A percentile compares a stretch with the other conserved stretches of the same genome.
phyloP scores from a whole-genome alignment of 2,888 invertebrate genomes.

The Cepaea hortensis region DNA sequence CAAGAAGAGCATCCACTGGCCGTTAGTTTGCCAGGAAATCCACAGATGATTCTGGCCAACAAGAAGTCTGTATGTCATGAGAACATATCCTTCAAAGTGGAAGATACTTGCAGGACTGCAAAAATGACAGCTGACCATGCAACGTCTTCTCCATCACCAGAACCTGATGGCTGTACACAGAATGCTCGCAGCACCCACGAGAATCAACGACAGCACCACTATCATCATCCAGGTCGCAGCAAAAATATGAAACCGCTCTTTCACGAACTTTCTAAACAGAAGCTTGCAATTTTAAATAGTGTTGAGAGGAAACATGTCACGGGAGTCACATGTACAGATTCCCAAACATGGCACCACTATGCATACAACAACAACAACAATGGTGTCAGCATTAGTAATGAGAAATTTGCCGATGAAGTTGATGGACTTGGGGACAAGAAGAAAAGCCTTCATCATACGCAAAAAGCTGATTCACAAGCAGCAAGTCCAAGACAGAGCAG shows the following conservation, averaged over 20 bases:
- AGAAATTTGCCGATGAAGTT: constrained; percentile 23
- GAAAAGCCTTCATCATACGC: not conserved
- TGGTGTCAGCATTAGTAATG: not conserved
- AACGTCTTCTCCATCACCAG: not conserved
- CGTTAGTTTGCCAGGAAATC: too few species aligned
- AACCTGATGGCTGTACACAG: not conserved
- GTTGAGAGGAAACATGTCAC: too few species aligned
- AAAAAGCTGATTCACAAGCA: not conserved
- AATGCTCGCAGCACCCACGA: not conserved
- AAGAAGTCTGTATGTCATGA: too few species aligned
- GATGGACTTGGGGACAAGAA: constrained; percentile 32
- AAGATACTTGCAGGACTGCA: too few species aligned
- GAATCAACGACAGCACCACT: not conserved
- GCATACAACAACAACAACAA: not conserved
- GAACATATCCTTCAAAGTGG: too few species aligned
- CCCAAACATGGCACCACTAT: not conserved
- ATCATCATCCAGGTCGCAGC: not conserved
- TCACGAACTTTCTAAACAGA: not conserved
- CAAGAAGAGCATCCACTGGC: too few species aligned
- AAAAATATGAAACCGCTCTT: not conserved
- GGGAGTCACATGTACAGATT: too few species aligned
- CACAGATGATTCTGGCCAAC: too few species aligned
- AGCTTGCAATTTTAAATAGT: not conserved
- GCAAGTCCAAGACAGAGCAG: not conserved
- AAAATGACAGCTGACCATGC: too few species aligned